A percentile compares a stretch with the other conserved stretches of the same genome.
Conservation (phyloP, 2,888 invertebrate genomes). For the Scrobipalpa atriplicella region DNA sequence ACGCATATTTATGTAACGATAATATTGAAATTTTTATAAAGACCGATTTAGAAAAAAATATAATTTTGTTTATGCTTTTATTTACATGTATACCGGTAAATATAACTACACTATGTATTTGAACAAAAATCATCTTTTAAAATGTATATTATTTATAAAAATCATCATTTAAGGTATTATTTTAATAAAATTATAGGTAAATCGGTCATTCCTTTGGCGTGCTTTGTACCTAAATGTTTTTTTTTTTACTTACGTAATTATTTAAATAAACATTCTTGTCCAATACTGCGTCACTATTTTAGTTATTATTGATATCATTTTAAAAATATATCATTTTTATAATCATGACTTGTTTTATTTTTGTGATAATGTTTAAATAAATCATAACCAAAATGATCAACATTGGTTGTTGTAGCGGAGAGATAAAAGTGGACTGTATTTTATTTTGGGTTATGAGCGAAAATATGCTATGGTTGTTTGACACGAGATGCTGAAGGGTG, state of each 20-base stretch:
- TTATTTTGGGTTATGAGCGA: too few species aligned
- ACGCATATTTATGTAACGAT: background rate
- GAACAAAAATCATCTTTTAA: too few species aligned
- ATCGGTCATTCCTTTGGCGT: background rate
- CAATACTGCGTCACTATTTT: conserved; percentile 2
- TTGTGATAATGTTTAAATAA: too few species aligned
- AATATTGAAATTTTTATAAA: background rate
- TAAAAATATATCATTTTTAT: conserved; percentile 1
- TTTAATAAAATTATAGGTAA: background rate
- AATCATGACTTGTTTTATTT: background rate
- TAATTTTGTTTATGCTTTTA: background rate
- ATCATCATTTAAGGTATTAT: background rate
- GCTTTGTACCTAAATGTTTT: background rate
- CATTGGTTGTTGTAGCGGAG: too few species aligned
- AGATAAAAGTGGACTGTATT: too few species aligned
- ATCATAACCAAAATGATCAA: too few species aligned
- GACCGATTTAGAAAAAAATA: background rate
- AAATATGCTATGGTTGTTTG: too few species aligned
- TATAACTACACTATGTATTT: too few species aligned
- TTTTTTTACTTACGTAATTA: background rate
- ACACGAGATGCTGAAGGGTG: too few species aligned
- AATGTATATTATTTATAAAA: too few species aligned
- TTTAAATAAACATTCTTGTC: conserved; percentile 3
- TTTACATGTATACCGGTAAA: background rate
- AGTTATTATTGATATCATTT: conserved; percentile 33